phyloP scores from a whole-genome alignment of 2,888 invertebrate genomes.

The Marasmarcha lunaedactyla region DNA sequence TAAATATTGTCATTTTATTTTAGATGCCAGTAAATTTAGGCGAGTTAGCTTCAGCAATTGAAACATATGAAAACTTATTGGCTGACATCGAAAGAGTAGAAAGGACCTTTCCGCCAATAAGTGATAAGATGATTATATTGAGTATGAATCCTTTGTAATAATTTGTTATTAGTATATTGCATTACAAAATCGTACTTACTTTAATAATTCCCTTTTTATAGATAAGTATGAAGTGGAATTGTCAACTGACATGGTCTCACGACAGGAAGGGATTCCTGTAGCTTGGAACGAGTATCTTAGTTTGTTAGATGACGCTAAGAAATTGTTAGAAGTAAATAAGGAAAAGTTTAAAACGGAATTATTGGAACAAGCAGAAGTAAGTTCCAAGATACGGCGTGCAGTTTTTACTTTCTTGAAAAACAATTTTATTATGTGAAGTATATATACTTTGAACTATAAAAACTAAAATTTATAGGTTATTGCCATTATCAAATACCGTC shows the following conservation, averaged over 20 bases:
- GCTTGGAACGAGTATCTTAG: constrained; percentile 80
- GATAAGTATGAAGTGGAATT: constrained; percentile 78
- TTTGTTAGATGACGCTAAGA: constrained; percentile 77
- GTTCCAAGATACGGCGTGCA: no score
- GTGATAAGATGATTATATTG: constrained; percentile 78
- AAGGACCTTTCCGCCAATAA: constrained; percentile 78
- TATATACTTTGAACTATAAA: no score
- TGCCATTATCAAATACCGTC: constrained; percentile 1
- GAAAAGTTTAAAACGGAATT: constrained; percentile 79
- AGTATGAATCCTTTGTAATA: constrained; percentile 38
- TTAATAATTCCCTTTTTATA: not conserved
- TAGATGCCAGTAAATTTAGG: constrained; percentile 79
- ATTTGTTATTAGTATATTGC: not conserved
- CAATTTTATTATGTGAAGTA: no score
- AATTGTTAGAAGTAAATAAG: constrained; percentile 78
- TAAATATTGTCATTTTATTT: constrained; percentile 17
- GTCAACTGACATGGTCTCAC: constrained; percentile 67
- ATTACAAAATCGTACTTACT: no score
- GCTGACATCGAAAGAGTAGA: constrained; percentile 74
- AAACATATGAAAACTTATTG: constrained; percentile 76
- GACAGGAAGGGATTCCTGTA: constrained; percentile 69
- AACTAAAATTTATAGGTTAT: no score
- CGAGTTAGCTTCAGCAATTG: constrained; percentile 77
- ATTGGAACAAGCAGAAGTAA: constrained; percentile 76
- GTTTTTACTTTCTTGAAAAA: constrained; percentile 3